A percentile compares a stretch with the other conserved stretches of the same genome.
Evolutionary conservation across 2,113 vertebrate species (phyloP).

Genomic region (Cnemophilus loriae): DNA sequence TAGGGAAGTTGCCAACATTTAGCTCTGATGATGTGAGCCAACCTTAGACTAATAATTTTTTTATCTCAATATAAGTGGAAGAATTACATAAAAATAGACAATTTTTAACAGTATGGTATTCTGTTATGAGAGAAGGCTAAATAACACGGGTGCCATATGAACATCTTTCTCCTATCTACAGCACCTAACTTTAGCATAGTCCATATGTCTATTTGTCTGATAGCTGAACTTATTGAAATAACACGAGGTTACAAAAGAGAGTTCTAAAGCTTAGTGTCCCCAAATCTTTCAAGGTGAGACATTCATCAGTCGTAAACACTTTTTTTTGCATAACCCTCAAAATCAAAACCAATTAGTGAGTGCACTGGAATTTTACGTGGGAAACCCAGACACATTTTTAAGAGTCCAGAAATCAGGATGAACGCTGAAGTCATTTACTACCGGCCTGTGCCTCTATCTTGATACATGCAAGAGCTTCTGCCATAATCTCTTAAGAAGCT

Average conservation of each 20-base stretch:
- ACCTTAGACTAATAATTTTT: slow-evolving; percentile 83
- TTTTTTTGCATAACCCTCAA: neutral
- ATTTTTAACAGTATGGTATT: slow-evolving; percentile 78
- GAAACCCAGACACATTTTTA: neutral
- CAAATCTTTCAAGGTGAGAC: slow-evolving; percentile 42
- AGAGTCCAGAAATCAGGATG: neutral
- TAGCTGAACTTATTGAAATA: slow-evolving; percentile 70
- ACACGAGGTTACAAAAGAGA: slow-evolving; percentile 53
- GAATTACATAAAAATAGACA: slow-evolving; percentile 83
- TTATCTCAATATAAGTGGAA: slow-evolving; percentile 83
- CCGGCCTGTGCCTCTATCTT: neutral
- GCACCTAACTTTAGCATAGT: slow-evolving; percentile 79
- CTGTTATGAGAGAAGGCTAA: slow-evolving; percentile 72
- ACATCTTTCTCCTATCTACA: slow-evolving; percentile 69
- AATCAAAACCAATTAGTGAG: neutral
- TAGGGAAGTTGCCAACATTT: slow-evolving; percentile 77
- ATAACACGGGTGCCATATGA: slow-evolving; percentile 67
- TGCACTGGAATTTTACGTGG: neutral
- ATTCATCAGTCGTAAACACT: neutral
- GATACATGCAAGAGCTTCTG: neutral
- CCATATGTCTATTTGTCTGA: slow-evolving; percentile 82
- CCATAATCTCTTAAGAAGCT: neutral
- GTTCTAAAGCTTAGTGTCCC: slow-evolving; percentile 29
- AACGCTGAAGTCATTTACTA: neutral
- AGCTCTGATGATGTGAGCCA: slow-evolving; percentile 79